Evolutionary conservation across 2,888 invertebrate species (phyloP), one percentile per base, ranked within the genome.

Genomic region (Ditula angustiorana): DNA sequence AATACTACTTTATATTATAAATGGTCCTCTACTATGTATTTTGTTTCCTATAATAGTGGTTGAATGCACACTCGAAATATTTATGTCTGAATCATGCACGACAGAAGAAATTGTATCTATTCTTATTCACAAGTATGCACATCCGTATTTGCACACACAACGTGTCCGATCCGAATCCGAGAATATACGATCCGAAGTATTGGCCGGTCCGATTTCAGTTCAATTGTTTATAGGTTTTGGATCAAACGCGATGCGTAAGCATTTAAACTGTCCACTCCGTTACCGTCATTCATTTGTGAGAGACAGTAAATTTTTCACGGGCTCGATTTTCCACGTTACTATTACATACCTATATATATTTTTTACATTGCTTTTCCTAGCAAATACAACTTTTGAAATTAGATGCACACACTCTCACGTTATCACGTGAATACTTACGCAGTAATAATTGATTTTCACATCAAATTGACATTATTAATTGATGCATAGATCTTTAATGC

Each of bases 381-480:
- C 21, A 21, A 44, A 7, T 2, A 19, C 4, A 24, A 1, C 23
- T 46, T 46, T 46, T n/a, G n/a, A n/a, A n/a, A n/a, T n/a, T n/a
- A n/a, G n/a, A n/a, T n/a, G n/a, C n/a, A n/a, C 59, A 64, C 35
- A 26, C 58, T 30, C 46, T 53, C 41, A 47, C 24, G 30, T 55
- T 33, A 23, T 19, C 19, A 37, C 35, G 64, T 33, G 35, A 30
- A 28, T 2, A 58, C 64, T 59, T 64, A 64, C 53, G 46, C 47
- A 30, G 53, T 64, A 64, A 37, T 76, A 76, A 74, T 80, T 77
- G 74, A 77, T 61, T 61, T 72, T 61, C 75, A 76, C 74, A 77
- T 79, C 73, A 80, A 88, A 88, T 89, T 88, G 88, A 89, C 88
- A 81, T 82, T 80, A 73, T 75, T 89, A 88, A 89, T 88, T 89